Evolutionary conservation across 2,113 vertebrate species (phyloP).

Genomic region (Pangasianodon gigas): DNA sequence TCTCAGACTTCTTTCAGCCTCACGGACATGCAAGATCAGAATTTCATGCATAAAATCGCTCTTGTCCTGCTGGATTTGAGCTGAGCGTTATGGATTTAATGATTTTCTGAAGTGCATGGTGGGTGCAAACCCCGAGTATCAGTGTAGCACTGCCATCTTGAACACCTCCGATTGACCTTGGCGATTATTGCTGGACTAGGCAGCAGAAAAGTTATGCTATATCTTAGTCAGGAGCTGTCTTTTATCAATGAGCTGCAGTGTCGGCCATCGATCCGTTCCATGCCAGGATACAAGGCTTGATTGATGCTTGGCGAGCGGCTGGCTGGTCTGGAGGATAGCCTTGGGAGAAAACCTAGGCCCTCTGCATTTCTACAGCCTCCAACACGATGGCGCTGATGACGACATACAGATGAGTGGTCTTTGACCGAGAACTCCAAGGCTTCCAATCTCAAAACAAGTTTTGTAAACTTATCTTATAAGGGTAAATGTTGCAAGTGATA

Average conservation of each 20-base stretch:
- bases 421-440: constrained; percentile 32
- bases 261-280: constrained; percentile 63
- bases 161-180: constrained; percentile 69
- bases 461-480: constrained; percentile 3
- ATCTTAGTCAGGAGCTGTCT: constrained; percentile 62
- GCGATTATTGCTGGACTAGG: constrained; percentile 69
- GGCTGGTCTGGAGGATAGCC: constrained; percentile 53
- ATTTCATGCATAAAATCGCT: constrained; percentile 67
- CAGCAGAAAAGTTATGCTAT: constrained; percentile 61
- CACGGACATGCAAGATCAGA: constrained; percentile 61
- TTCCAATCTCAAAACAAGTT: constrained; percentile 31
- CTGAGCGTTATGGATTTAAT: constrained; percentile 66
- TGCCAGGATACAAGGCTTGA: constrained; percentile 59
- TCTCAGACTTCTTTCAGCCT: constrained; percentile 47
- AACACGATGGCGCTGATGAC: constrained; percentile 42
- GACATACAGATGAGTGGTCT: constrained; percentile 37
- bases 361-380: constrained; percentile 43
- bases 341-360: constrained; percentile 53
- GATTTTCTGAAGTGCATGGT: constrained; percentile 64
- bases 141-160: constrained; percentile 64
- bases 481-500: background rate
- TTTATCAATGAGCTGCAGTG: constrained; percentile 62
- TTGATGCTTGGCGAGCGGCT: constrained; percentile 52
- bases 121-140: constrained; percentile 57
- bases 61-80: constrained; percentile 50